These are phyloP conservation scores for Volucella bombylans DNA, from an alignment of 2,888 invertebrate species.

Conservation along the genomic window DNA sequence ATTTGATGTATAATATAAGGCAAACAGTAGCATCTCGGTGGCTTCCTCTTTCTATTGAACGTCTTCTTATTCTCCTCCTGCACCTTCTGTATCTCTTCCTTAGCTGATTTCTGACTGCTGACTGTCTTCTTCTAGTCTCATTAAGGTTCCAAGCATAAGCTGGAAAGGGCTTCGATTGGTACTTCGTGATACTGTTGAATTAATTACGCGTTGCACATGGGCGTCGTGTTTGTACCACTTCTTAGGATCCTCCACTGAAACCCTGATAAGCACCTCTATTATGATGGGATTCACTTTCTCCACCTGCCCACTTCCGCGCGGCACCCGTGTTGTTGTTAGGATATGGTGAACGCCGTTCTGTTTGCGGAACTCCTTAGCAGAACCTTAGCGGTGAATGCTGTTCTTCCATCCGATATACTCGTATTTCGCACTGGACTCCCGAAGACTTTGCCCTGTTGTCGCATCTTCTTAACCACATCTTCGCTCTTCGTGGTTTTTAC, in stretches of 20 bases:
- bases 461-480: neutral
- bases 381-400: neutral
- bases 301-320: constrained; percentile 76
- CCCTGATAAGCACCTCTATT: constrained; percentile 2
- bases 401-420: constrained; percentile 2
- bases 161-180: neutral
- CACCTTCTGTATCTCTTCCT: too few species aligned
- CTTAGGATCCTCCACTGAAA: constrained; percentile 6
- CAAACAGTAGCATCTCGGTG: too few species aligned
- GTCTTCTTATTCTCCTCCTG: too few species aligned
- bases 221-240: neutral
- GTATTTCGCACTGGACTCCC: constrained; percentile 7
- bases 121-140: constrained; percentile 1
- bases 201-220: neutral
- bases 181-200: neutral
- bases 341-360: neutral
- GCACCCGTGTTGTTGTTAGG: neutral
- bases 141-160: neutral
- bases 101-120: too few species aligned
- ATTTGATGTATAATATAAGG: too few species aligned
- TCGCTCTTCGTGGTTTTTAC: constrained; percentile 21
- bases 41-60: too few species aligned
- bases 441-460: neutral
- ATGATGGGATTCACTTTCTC: constrained; percentile 77
- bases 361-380: constrained; percentile 12